phyloP scores from a whole-genome alignment of 1,140 invertebrate species.

The Doryteuthis pealeii region DNA sequence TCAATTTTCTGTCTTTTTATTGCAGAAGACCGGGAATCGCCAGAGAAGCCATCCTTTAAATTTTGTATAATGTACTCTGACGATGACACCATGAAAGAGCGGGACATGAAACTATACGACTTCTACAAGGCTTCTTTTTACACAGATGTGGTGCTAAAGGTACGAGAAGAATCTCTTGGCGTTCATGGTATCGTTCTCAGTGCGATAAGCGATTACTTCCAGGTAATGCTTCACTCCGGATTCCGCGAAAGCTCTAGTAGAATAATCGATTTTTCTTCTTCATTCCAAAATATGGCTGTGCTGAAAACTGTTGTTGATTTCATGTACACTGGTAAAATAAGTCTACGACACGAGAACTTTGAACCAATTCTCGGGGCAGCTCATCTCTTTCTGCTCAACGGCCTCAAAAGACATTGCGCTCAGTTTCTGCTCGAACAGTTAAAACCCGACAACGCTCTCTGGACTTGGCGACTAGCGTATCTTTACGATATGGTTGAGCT shows the following conservation, averaged over 20 bases:
- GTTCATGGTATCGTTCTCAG: conserved; percentile 6
- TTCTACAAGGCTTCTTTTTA: neutral
- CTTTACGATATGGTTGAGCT: neutral
- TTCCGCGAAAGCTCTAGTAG: neutral
- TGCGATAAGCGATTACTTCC: neutral
- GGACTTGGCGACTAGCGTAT: neutral
- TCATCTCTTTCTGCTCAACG: neutral
- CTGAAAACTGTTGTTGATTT: neutral
- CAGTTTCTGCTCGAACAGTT: conserved; percentile 7
- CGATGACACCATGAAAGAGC: neutral
- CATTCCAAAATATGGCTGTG: neutral
- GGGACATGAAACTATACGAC: neutral
- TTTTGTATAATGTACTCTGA: neutral
- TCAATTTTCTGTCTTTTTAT: too few relatives aligned
- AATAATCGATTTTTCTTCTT: neutral
- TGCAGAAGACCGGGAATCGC: too few relatives aligned
- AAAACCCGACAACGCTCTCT: neutral
- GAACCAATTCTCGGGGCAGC: conserved; percentile 7
- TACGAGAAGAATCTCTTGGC: neutral
- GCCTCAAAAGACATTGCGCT: neutral
- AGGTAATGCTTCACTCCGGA: neutral
- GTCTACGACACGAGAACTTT: neutral
- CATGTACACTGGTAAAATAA: conserved; percentile 1
- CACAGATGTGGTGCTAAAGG: neutral
- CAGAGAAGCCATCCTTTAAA: too few relatives aligned